A percentile compares a stretch with the other conserved stretches of the same genome.
Conservation (phyloP, 1,140 invertebrate species). For the Stratiolaelaps scimitus region DNA sequence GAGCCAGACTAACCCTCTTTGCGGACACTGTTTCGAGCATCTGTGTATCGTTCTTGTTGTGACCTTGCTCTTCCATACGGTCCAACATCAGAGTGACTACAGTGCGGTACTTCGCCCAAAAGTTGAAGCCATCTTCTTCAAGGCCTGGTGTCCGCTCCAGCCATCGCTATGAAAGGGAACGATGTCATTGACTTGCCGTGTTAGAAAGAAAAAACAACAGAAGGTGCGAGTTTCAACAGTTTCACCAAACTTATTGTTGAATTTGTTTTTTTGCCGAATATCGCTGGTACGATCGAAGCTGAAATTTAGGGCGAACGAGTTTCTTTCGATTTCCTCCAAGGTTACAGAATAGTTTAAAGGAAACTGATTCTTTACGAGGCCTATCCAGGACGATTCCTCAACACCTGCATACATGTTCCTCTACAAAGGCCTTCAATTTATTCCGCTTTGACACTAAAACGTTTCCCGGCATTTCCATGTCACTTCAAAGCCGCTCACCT, state of each 20-base stretch:
- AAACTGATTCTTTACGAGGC: too few relatives aligned
- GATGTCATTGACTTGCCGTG: neutral
- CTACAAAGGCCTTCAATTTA: too few relatives aligned
- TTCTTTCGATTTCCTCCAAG: neutral
- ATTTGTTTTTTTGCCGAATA: constrained; percentile 26
- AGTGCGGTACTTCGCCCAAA: constrained; percentile 75
- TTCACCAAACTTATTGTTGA: constrained; percentile 20
- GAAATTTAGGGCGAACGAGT: neutral
- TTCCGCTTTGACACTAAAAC: too few relatives aligned
- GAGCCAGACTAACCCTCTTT: constrained; percentile 30
- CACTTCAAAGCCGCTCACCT: too few relatives aligned
- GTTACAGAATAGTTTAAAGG: too few relatives aligned
- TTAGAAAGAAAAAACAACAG: neutral
- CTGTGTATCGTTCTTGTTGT: constrained; percentile 40
- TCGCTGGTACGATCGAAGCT: neutral
- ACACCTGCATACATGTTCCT: too few relatives aligned
- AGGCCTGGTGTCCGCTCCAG: constrained; percentile 84
- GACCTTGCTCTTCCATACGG: constrained; percentile 51
- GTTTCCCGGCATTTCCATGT: too few relatives aligned
- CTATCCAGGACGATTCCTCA: too few relatives aligned
- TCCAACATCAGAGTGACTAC: constrained; percentile 60
- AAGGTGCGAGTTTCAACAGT: constrained; percentile 24
- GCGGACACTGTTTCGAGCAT: constrained; percentile 1
- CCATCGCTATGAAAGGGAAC: constrained; percentile 50
- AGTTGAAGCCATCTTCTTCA: constrained; percentile 67